Base-by-base conservation (phyloP, 2,113 vertebrate genomes). In the Trichechus manatus region DNA sequence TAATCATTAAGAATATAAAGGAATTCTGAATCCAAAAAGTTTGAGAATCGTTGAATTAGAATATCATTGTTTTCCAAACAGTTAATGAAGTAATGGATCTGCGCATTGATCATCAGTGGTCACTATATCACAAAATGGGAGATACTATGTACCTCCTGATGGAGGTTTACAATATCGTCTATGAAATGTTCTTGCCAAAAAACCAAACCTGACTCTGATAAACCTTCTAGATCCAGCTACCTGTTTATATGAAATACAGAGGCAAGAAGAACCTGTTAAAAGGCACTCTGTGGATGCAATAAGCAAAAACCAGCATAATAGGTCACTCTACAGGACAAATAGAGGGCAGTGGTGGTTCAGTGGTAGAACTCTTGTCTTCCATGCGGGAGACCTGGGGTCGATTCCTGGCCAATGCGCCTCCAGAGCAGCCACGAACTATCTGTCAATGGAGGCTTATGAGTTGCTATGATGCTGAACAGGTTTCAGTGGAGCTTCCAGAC, bases 21-120 rank as follows among this genome's bases (percentile, higher is more conserved):
- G 70, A 75, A 93, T 75, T 95, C 63, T 91, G 85, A 79, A 11
- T 87, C 82, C 44, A 87, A 85, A 94, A 94, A 27, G 17, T 89
- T 77, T 92, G 80, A 93, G 50, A 81, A 94, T 17, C 17, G 66
- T 88, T 83, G 53, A 83, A 86, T 84, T 90, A 83, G 33, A 87
- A 72, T 75, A 77, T 79, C 22, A 66, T 47, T 50, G n/a, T 84
- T 80, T 95, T 87, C 84, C 87, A 88, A 68, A 80, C n/a, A 59
- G 36, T 95, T 85, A 92, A 36, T 77, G 64, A 93, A 87, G 17
- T 53, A 42, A 74, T 50, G 56, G 47, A 95, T 56, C 53, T 39
- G 64, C 39, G n/a, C 23, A 75, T 89, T 89, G 64, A 63, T 89
- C 31, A 50, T 89, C 27, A 61, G 47, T 77, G 59, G 15, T 22